Evolutionary conservation across 2,888 invertebrate genomes (phyloP), one percentile per base, ranked within the genome.

Genomic region (Alloscopus bannaensis): DNA sequence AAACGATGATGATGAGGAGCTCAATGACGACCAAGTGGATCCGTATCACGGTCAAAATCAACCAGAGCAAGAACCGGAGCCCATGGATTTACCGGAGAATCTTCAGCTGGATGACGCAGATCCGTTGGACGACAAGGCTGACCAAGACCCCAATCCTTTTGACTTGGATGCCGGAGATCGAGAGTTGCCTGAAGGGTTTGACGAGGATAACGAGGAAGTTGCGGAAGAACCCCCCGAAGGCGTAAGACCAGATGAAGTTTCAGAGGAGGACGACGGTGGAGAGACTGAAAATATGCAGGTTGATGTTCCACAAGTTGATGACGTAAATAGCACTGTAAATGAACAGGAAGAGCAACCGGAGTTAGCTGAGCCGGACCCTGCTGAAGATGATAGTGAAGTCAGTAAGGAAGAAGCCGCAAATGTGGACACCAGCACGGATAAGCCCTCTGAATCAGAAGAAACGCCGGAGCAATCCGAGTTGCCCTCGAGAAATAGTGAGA

Each of bases 81-180:
- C 94, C 62, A 92, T 97, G 88, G 96, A 97, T 87, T 88, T 97
- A 80, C 96, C 96, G 0, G 96, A 97, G 50, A 94, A 97, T 88
- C 90, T 96, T 85, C 92, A 95, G 84, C 89, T 95, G 20, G 95
- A 96, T 86, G 94, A 92, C 29, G 93, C 89, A 84, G 92, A 90
- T 87, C 92, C 89, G 6, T 92, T 92, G 26, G 92, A 92, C 20
- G 90, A 86, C 86, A 91, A 92, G 29, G 91, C 91, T 59, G 91
- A 91, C 86, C 90, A 89, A 13, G 90, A 91, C 75, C 93, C 94
- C 83, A 94, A 95, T 91, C 95, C 95, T 0, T 95, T 95, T 87
- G 95, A 96, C 87, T 92, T 95, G 80, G 95, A 95, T 68, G 57
- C 72, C 2, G 52, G 70, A 22, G 80, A 81, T 26, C 64, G 69